Conservation (phyloP, 2,797 vertebrate genomes). For the Picus viridis region DNA sequence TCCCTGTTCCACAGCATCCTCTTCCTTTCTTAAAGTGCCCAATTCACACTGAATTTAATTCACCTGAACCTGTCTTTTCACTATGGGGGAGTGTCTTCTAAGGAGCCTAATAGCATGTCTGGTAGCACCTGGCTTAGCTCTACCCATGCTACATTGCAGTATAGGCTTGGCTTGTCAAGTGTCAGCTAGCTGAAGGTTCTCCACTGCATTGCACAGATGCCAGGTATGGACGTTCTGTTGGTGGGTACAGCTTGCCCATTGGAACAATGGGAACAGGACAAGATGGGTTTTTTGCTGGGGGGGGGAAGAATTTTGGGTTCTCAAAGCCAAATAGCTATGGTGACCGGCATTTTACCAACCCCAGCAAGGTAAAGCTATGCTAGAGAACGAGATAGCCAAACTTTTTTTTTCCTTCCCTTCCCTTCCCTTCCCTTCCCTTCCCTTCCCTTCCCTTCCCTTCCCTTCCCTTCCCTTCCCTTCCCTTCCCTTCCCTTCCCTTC, state of each 20-base stretch:
- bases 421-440: too few relatives aligned
- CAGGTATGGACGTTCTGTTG: neutral
- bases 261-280: neutral
- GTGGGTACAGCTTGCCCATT: neutral
- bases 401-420: too few relatives aligned
- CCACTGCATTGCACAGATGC: rapidly evolving
- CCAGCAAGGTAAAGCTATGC: neutral
- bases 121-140: neutral
- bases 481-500: too few relatives aligned
- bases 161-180: neutral
- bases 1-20: neutral
- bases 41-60: neutral
- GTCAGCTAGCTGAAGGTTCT: neutral
- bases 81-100: neutral
- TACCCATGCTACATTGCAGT: neutral
- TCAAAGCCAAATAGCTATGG: neutral
- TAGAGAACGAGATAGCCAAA: constrained; percentile 3
- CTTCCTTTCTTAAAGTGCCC: neutral
- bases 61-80: neutral
- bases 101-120: neutral
- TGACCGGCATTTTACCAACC: neutral
- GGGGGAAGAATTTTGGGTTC: neutral
- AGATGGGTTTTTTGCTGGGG: neutral
- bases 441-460: too few relatives aligned
- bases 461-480: too few relatives aligned